Conservation (phyloP, 1,140 invertebrate species). For the Steinernema feltiae region DNA sequence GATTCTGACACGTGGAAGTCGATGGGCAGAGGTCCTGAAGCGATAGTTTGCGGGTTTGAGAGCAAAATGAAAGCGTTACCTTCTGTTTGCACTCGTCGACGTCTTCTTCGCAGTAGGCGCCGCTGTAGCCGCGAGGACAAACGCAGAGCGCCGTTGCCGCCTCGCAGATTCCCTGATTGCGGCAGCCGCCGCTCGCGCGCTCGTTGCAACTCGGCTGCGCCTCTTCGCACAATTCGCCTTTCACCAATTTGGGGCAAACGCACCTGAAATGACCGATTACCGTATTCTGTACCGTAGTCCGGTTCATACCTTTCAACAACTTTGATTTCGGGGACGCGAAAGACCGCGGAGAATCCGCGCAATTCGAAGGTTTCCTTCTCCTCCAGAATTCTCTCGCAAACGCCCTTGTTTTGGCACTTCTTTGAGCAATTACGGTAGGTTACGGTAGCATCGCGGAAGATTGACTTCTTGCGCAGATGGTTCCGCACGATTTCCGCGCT, state of each 20-base stretch:
- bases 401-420: background rate
- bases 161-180: background rate
- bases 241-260: background rate
- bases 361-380: background rate
- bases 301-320: background rate
- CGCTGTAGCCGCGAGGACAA: background rate
- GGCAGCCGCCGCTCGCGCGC: background rate
- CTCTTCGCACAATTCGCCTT: background rate
- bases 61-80: background rate
- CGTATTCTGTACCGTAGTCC: background rate
- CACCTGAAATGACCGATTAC: background rate
- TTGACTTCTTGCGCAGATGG: background rate
- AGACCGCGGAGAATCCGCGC: background rate
- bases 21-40: background rate
- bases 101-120: background rate
- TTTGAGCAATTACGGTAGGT: background rate
- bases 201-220: background rate
- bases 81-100: background rate
- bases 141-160: background rate
- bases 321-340: background rate
- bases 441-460: background rate
- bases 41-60: no score
- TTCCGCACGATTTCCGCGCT: background rate
- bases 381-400: background rate
- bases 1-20: background rate